These are phyloP conservation scores for Leptogaster cylindrica DNA, from an alignment of 2,888 invertebrate species.

Conservation along the genomic window DNA sequence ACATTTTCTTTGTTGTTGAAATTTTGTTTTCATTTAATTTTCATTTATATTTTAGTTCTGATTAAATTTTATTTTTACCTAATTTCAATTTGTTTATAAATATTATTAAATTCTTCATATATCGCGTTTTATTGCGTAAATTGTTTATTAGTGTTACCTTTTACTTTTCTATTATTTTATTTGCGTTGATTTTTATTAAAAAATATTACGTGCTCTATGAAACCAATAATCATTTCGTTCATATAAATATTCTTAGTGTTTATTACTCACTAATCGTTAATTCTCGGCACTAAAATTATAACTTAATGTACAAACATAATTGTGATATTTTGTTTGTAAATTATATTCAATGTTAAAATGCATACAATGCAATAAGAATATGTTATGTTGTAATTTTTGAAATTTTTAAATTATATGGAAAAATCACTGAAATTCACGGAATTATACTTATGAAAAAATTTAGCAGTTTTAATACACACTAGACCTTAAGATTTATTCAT, in stretches of 20 bases:
- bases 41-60: slow-evolving; percentile 16
- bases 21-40: slow-evolving; percentile 14
- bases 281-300: slow-evolving; percentile 22
- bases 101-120: slow-evolving; percentile 33
- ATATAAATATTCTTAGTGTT: slow-evolving; percentile 47
- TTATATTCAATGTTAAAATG: too few species aligned
- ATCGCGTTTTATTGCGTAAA: slow-evolving; percentile 44
- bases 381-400: too few species aligned
- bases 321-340: too few species aligned
- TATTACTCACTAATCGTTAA: slow-evolving; percentile 28
- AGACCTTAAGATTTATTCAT: slow-evolving; percentile 27
- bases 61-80: slow-evolving; percentile 24
- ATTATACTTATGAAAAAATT: slow-evolving; percentile 43
- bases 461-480: slow-evolving; percentile 31
- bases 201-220: slow-evolving; percentile 63
- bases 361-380: too few species aligned
- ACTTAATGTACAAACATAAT: slow-evolving; percentile 10
- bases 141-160: slow-evolving; percentile 43
- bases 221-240: slow-evolving; percentile 61
- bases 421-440: too few species aligned
- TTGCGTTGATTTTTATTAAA: slow-evolving; percentile 52
- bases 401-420: too few species aligned
- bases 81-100: not conserved
- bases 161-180: slow-evolving; percentile 39
- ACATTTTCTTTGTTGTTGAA: slow-evolving; percentile 16